Base-by-base conservation (phyloP, 2,113 vertebrate species). In the Engystomops pustulosus region DNA sequence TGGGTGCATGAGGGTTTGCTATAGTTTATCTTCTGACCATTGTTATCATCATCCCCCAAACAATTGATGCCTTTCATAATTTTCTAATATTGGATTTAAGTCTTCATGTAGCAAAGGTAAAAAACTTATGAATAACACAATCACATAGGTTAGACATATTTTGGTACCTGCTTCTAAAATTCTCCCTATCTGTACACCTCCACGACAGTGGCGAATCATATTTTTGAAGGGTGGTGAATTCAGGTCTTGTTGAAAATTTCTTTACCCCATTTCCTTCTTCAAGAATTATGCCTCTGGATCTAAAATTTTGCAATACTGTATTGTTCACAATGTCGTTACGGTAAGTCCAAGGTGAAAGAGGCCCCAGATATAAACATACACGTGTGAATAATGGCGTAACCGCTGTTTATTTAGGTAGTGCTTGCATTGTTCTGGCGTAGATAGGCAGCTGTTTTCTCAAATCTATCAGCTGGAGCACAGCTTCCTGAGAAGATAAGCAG, bases 401-500 rank as follows among this genome's bases (percentile, higher is more conserved):
- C 7, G 0, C n/a, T 84, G 82, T 84, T 84, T 77, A 36, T 44
- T 51, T 84, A 77, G 45, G 44, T 65, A 60, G 45, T 6, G 27
- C 14, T n/a, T 44, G 34, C 36, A 70, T 85, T 85, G 83, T 85
- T 85, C 67, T 82, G 8, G 18, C 49, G 38, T 62, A 84, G 72
- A 77, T 68, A 74, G 53, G 44, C 36, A n/a, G 55, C 55, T 17
- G 55, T 49, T 9, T 47, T 80, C 44, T 49, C 58, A 38, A 32
- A 3, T 15, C 34, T 79, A 85, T 85, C 83, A 27, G 14, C 15
- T 20, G 18, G 0, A 70, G 60, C 75, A 58, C 14, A 58, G 62
- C 65, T 84, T 85, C 83, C 83, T 70, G 83, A 69, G 34, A n/a
- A 17, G 71, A 65, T 76, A 83, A 65, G 30, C 55, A 62, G 32